Percentiles rank a stretch among this genome's conserved stretches.
Evolutionary conservation across 2,113 vertebrate genomes (phyloP).

Genomic region (Machaerirhynchus nigripectus): DNA sequence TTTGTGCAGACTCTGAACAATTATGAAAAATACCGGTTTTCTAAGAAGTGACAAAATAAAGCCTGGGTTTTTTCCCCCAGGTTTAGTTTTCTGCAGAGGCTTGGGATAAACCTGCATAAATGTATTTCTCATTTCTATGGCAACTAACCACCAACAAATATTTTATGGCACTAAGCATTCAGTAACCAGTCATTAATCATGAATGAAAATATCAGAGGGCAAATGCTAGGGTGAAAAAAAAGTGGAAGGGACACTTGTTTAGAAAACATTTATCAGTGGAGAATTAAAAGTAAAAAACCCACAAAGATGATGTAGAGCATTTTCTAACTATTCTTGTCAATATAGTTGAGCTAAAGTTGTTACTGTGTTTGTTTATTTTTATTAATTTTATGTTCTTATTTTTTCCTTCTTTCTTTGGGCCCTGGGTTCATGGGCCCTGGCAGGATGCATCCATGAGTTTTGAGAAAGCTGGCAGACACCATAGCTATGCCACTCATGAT

Average conservation of each 20-base stretch:
- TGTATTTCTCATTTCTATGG: not conserved
- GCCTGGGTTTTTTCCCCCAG: accelerated
- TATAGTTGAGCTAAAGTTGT: not conserved
- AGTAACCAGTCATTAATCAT: not conserved
- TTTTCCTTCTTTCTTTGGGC: not conserved
- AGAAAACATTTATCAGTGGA: not conserved
- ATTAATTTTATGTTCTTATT: not conserved
- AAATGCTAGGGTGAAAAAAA: not conserved
- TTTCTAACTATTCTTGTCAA: not conserved
- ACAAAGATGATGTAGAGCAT: not conserved
- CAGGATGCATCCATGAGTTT: not conserved
- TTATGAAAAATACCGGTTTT: not conserved
- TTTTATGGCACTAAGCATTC: not conserved
- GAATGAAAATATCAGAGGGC: not conserved
- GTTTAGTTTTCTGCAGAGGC: not conserved
- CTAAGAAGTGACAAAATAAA: not conserved
- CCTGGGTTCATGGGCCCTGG: too few species aligned
- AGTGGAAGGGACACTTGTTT: not conserved
- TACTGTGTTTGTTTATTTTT: not conserved
- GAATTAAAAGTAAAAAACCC: not conserved
- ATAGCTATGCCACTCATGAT: too few species aligned
- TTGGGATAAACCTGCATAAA: not conserved
- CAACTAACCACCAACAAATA: not conserved
- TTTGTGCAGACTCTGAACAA: not conserved
- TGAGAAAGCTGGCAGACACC: not conserved